Conservation (phyloP, 2,888 invertebrate species). For the Acrobasis repandana region DNA sequence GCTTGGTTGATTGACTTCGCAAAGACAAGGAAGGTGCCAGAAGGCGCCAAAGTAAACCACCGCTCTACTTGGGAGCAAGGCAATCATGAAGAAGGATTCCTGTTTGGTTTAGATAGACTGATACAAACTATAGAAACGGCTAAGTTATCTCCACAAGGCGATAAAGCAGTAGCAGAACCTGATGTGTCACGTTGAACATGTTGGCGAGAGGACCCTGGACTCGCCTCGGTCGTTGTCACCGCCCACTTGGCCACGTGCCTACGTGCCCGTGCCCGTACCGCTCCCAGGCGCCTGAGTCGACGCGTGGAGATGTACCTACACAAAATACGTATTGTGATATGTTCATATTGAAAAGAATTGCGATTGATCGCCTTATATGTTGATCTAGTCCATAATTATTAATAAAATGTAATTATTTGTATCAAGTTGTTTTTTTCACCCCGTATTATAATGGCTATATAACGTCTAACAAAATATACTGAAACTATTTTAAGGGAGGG, state of each 20-base stretch:
- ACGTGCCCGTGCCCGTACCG: conserved; percentile 35
- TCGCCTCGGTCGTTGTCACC: conserved; percentile 63
- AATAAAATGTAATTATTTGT: conserved; percentile 47
- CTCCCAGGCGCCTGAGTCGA: conserved; percentile 50
- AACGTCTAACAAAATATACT: no score
- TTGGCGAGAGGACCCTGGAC: conserved; percentile 64
- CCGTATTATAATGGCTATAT: background rate
- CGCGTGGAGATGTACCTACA: conserved; percentile 65
- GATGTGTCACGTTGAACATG: conserved; percentile 74
- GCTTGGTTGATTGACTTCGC: conserved; percentile 99
- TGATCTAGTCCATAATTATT: conserved; percentile 73
- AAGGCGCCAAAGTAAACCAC: conserved; percentile 88
- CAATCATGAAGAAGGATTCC: conserved; percentile 98
- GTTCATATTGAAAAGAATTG: conserved; percentile 68
- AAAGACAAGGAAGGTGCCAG: conserved; percentile 91
- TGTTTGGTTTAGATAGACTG: conserved; percentile 95
- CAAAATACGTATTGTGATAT: conserved; percentile 51
- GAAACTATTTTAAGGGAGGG: no score
- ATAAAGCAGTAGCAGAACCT: conserved; percentile 58
- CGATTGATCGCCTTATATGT: conserved; percentile 63
- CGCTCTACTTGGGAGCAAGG: conserved; percentile 93
- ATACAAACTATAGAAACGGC: conserved; percentile 85
- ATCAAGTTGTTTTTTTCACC: conserved; percentile 35
- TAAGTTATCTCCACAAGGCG: conserved; percentile 47
- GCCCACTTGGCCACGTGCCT: conserved; percentile 55